phyloP scores from a whole-genome alignment of 2,888 invertebrate species.

The Poecilobothrus nobilitatus region DNA sequence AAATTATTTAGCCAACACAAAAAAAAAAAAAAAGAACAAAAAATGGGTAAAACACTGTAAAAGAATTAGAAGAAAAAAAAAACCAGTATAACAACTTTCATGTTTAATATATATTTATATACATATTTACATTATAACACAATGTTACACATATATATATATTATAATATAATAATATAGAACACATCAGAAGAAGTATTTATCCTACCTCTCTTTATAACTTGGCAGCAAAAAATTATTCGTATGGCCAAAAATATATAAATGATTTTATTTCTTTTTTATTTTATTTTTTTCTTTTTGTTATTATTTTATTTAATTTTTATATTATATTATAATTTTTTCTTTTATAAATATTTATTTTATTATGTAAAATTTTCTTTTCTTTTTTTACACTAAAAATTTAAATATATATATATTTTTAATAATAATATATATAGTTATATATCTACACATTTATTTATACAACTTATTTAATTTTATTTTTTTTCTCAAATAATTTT shows the following conservation, averaged over 20 bases:
- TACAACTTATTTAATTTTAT: neutral
- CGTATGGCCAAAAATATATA: neutral
- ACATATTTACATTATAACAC: neutral
- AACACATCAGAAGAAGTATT: neutral
- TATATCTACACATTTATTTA: no score
- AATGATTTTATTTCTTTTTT: neutral
- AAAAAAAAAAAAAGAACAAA: neutral
- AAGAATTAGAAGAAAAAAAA: no score
- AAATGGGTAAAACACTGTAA: neutral
- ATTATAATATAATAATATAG: no score
- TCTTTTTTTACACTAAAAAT: neutral
- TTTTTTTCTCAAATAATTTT: no score
- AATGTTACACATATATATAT: neutral
- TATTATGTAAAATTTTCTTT: slow-evolving; percentile 7
- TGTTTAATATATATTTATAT: neutral
- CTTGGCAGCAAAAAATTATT: neutral
- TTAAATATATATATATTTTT: neutral
- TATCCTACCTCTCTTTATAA: neutral
- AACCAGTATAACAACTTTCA: neutral
- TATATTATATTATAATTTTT: neutral
- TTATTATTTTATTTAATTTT: neutral
- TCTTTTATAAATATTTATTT: slow-evolving; percentile 2
- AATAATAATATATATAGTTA: no score
- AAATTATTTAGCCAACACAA: neutral
- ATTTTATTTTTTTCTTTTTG: neutral